Percentiles rank a stretch among this genome's conserved stretches.
Conservation (phyloP, 2,888 invertebrate species). For the Cheilosia soror region DNA sequence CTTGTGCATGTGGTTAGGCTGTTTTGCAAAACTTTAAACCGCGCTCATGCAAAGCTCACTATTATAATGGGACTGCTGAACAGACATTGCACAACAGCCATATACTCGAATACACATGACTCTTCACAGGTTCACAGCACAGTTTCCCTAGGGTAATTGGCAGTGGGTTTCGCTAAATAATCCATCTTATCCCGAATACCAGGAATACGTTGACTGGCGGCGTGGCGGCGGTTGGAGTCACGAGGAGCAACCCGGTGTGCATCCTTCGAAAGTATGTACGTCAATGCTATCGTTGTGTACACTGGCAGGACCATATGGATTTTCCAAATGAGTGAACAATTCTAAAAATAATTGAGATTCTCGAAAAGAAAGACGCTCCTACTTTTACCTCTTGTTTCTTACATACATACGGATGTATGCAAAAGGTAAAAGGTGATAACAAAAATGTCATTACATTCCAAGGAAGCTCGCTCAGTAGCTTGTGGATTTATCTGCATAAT, state of each 20-base stretch:
- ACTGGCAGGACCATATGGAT: constrained; percentile 19
- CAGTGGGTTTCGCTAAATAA: constrained; percentile 11
- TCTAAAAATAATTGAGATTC: constrained; percentile 60
- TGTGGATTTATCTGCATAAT: constrained; percentile 11
- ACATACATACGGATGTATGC: too few relatives aligned
- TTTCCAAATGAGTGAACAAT: constrained; percentile 57
- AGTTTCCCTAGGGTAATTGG: constrained; percentile 4
- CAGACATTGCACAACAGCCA: not conserved
- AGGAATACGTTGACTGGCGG: not conserved
- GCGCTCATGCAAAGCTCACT: constrained; percentile 14
- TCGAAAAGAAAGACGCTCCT: constrained; percentile 19
- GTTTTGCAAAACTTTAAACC: constrained; percentile 25
- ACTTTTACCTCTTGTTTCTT: not conserved
- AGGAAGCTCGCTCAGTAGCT: not conserved
- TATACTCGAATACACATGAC: not conserved
- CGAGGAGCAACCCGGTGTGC: constrained; percentile 33
- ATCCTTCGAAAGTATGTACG: constrained; percentile 51
- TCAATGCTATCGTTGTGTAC: constrained; percentile 43
- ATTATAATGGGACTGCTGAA: constrained; percentile 6
- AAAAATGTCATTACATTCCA: constrained; percentile 39
- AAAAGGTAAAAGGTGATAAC: constrained; percentile 31
- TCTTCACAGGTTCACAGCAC: not conserved
- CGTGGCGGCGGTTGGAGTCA: constrained; percentile 10
- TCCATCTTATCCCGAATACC: constrained; percentile 18
- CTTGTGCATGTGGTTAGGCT: constrained; percentile 18